Evolutionary conservation across 2,113 vertebrate species (phyloP), one percentile per base, ranked within the genome.

Genomic region (Salvelinus namaycush): DNA sequence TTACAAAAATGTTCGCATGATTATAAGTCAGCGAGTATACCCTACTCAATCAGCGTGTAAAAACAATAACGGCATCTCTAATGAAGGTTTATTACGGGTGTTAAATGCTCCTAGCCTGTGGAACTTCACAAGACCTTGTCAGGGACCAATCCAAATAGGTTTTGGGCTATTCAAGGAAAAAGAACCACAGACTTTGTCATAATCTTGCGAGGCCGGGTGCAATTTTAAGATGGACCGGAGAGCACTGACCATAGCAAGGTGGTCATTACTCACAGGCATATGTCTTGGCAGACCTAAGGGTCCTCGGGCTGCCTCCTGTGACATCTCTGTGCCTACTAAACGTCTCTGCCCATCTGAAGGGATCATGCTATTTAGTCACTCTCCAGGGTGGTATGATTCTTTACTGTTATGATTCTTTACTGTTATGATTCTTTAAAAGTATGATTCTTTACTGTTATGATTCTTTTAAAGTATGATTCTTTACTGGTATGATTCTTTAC

Each of bases 201-300:
- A 86, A 91, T 91, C 90, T 89, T 86, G 70, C 79, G 13, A 87
- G 87, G 88, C 87, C 85, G 79, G 79, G 81, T 83, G 80, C 87
- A 91, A 92, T 92, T 92, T 90, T 89, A 91, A 90, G 31, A 34
- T 34, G 5, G 31, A 34, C 31, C 31, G 5, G 5, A 34, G 5
- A 34, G 31, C 31, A 90, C 82, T 81, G 83, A 72, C 72, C 81
- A 87, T 81, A 83, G 82, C 31, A 82, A 67, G 34, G 66, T 81
- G 71, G 82, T 90, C 87, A 90, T 90, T 91, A 88, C 75, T 84
- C 81, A 83, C 81, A 77, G 86, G 76, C 71, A 83, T 81, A 34
- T 34, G 31, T 34, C 31, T 34, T 34, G 31, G 31, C 5, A 34
- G 31, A 34, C 31, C 31, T 34, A 34, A 7, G 31, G 31, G 31